Evolutionary conservation across 2,113 vertebrate genomes (phyloP), one percentile per base, ranked within the genome.

Genomic region (Colius striatus): DNA sequence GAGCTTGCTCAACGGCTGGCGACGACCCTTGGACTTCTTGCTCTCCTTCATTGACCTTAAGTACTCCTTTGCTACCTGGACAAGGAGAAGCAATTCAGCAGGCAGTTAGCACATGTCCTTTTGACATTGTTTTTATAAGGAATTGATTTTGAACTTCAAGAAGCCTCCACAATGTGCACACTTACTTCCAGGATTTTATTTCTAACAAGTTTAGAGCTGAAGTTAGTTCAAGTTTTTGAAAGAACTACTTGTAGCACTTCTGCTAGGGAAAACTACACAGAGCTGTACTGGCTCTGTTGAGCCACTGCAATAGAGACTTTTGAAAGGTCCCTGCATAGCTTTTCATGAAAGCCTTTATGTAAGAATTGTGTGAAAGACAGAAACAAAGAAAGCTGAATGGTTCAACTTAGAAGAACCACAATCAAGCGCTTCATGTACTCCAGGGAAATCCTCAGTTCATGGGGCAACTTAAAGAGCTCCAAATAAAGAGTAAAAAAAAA

Each of bases 1-100:
- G 16, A 99, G 98, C 76, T 98, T 99, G 91, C 98, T 97, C 65
- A 99, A 96, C 0, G 98, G 98, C 95, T 99, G 98, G 16, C 98
- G 98, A 50, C 98, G 98, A 75, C 98, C 98, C 93, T 98, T 99
- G 74, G 99, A 92, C n/a, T 98, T 98, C 95, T 98, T 98, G 47
- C 38, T 98, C 62, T 98, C 98, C 91, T 98, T 98, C 95, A 98
- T 9, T 9, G 98, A 98, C 50, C 98, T 98, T 2, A 98, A 70
- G 83, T 98, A 98, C 45, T 98, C 98, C 89, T 98, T 98, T 9
- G 98, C 98, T 96, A 97, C 97, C 98, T 99, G 96, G 66, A 96
- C 80, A 97, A 96, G 84, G 89, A 85, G 43, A 84, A 86, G 34
- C 50, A 96, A n/a, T 84, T 89, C 54, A 95, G 36, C 47, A 83